Base-by-base conservation (phyloP, 2,797 vertebrate genomes). In the Peromyscus nudipes region DNA sequence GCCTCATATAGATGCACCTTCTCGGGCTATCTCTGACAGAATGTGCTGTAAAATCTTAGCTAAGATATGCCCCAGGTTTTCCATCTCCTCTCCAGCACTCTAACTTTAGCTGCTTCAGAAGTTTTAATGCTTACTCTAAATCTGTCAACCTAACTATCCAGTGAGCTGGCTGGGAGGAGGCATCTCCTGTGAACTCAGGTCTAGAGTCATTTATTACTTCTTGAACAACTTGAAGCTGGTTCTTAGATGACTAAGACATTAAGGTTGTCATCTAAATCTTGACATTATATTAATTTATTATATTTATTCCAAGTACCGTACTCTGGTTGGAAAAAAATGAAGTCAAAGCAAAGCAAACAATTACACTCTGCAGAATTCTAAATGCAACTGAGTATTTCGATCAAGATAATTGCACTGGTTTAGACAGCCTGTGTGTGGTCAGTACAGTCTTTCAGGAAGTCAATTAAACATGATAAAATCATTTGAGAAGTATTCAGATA, bases 111-210 rank as follows among this genome's bases (percentile, higher is more conserved):
- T 91, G 69, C 43, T 92, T 34, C 94, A 67, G 88, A 96, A 92
- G 34, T 95, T 96, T 97, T 91, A 94, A 49, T 84, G 77, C 43
- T 40, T 21, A n/a, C 92, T 94, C 90, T 94, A 84, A 97, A 96
- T 96, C 94, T 96, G 65, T 79, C 96, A 86, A 52, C 80, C 3
- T 77, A 90, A 95, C 89, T 82, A 91, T 91, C 94, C 69, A 77
- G 40, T 75, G 31, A 82, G 31, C 17, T 79, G 2, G 60, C 91
- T 55, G 5, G 19, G 46, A 89, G 46, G 37, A 73, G 23, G 4
- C 6, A 65, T 84, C 34, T 27, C 43, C 46, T 76, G 83, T 89
- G 2, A n/a, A 37, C 43, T 89, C 11, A 84, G 14, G n/a, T 95
- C 40, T 71, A 21, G 52, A 87, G 87, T 94, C 21, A 49, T 37